Conservation (phyloP, 2,888 invertebrate genomes). For the Onthophagus sagittarius region DNA sequence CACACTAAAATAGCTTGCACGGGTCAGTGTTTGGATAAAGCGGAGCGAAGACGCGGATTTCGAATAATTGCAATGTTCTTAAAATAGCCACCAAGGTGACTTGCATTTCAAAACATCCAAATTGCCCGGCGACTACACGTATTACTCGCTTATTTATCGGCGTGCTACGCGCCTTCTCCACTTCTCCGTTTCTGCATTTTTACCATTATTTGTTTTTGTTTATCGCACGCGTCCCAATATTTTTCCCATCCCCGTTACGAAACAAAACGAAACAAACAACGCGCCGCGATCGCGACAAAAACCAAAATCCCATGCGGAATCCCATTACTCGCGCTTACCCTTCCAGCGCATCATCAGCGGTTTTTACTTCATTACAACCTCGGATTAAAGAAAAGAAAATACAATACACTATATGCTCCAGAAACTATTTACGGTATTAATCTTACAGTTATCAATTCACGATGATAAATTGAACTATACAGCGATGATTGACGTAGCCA, state of each 20-base stretch:
- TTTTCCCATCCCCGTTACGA: neutral
- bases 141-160: conserved; percentile 1
- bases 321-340: neutral
- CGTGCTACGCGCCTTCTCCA: neutral
- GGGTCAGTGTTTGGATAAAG: conserved; percentile 20
- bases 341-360: neutral
- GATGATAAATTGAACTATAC: too few species aligned
- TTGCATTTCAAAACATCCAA: conserved; percentile 31
- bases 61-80: conserved; percentile 31
- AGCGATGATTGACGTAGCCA: too few species aligned
- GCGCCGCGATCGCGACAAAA: neutral
- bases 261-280: neutral
- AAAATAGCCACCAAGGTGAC: conserved; percentile 36
- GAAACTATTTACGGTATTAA: too few species aligned
- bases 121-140: conserved; percentile 18
- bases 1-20: conserved; percentile 12
- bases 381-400: too few species aligned
- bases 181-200: neutral
- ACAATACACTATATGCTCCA: too few species aligned
- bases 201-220: neutral
- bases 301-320: neutral
- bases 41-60: conserved; percentile 29
- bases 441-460: too few species aligned
- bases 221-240: neutral
- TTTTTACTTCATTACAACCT: neutral